Percentiles rank a stretch among this genome's conserved stretches.
phyloP scores from a whole-genome alignment of 2,113 vertebrate genomes.

The Bujurquina vittata region DNA sequence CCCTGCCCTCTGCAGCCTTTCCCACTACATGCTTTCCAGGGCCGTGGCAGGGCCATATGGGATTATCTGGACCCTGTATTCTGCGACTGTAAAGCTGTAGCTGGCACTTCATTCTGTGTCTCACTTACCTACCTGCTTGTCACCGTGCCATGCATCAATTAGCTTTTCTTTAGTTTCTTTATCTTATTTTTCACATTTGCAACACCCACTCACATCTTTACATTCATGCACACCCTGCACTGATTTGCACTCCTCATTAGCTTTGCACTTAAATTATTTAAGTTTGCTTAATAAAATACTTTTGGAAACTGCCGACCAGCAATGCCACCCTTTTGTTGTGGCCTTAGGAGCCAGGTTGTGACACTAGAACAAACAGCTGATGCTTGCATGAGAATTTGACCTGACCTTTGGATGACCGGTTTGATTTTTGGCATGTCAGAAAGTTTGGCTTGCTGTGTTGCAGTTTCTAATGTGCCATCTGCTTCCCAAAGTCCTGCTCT shows the following conservation, averaged over 20 bases:
- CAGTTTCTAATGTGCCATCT: not conserved
- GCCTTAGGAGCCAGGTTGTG: not conserved
- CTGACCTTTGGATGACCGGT: not conserved
- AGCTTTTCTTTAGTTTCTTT: not conserved
- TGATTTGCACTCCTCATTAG: not conserved
- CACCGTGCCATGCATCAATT: not conserved
- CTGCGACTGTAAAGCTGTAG: not conserved
- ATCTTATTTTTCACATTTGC: not conserved
- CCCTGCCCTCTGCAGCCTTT: not conserved
- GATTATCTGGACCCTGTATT: not conserved
- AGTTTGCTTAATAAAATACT: not conserved
- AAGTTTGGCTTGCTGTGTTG: not conserved
- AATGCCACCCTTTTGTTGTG: not conserved
- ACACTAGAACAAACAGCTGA: not conserved
- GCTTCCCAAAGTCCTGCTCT: not conserved
- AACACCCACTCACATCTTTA: constrained; percentile 4
- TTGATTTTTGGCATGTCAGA: not conserved
- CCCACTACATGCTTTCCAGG: fast-evolving
- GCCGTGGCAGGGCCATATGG: not conserved
- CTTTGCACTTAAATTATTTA: not conserved
- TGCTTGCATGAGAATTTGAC: not conserved
- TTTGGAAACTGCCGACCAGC: not conserved
- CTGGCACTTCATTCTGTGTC: not conserved
- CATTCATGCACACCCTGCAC: not conserved
- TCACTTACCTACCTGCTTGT: not conserved